These are phyloP conservation scores for Wasmannia auropunctata DNA, from an alignment of 1,140 invertebrate species.

Conservation along the genomic window DNA sequence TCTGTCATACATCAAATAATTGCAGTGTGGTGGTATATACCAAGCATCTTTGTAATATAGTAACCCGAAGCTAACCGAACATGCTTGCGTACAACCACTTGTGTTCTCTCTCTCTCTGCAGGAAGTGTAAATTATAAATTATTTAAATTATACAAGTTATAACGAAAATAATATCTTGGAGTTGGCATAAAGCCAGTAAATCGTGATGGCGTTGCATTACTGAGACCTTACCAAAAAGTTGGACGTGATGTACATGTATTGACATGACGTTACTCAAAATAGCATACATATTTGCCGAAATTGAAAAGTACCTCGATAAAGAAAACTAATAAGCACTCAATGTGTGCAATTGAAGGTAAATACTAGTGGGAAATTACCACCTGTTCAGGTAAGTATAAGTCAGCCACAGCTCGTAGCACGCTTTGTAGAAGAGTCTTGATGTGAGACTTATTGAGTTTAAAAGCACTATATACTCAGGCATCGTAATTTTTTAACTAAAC, in stretches of 20 bases:
- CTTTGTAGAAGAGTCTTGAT: slow-evolving; percentile 33
- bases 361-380: slow-evolving; percentile 61
- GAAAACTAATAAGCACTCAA: slow-evolving; percentile 62
- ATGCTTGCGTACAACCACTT: slow-evolving; percentile 76
- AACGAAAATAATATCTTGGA: slow-evolving; percentile 70
- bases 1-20: slow-evolving; percentile 64
- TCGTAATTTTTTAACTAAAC: background rate
- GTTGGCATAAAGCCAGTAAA: slow-evolving; percentile 75
- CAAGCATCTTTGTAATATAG: slow-evolving; percentile 79
- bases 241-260: slow-evolving; percentile 63
- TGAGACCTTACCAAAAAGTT: slow-evolving; percentile 66
- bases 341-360: slow-evolving; percentile 66
- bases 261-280: slow-evolving; percentile 66
- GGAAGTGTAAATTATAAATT: slow-evolving; percentile 82
- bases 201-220: slow-evolving; percentile 64
- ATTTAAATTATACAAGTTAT: slow-evolving; percentile 79
- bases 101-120: slow-evolving; percentile 75
- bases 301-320: slow-evolving; percentile 57
- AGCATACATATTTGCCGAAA: slow-evolving; percentile 74
- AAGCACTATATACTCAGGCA: background rate
- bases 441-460: background rate
- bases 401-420: slow-evolving; percentile 77
- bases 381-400: slow-evolving; percentile 82
- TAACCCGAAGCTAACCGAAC: slow-evolving; percentile 67
- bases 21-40: slow-evolving; percentile 73